Evolutionary conservation across 2,797 vertebrate species (phyloP), one percentile per base, ranked within the genome.

Genomic region (Catostomus latipinnis): DNA sequence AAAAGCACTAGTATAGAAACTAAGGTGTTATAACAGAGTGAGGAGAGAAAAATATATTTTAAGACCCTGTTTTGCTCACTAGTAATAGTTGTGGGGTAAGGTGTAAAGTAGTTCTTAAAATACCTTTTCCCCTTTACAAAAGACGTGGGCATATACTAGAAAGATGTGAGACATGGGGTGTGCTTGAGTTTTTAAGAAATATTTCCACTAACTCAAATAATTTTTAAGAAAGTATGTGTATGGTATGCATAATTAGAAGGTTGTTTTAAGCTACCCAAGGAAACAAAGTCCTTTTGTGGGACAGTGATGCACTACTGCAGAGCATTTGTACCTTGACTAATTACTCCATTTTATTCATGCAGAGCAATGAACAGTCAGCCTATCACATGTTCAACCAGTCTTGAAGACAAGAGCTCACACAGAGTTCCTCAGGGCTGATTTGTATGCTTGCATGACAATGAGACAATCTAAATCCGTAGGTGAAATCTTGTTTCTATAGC

Each of bases 1-100:
- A 34, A 34, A 34, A 67, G 14, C 34, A 63, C 74, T 67, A 57
- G 53, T 45, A 56, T 82, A 71, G 83, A 75, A 82, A 76, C 72
- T 43, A 45, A 78, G 78, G 68, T 81, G 81, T 81, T 54, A 78
- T 66, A 53, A 60, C 73, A 65, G 16, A 14, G 18, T 34, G 16
- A 34, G 34, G 34, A 34, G 34, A 34, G 34, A 18, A 54, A 46
- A 68, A 49, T 46, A 9, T 60, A 4, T 14, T 10, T 43, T 56
- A 14, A 22, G 69, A 57, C 61, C 62, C 62, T 46, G 12, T 65
- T 65, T 65, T 68, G 14, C 43, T 61, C 18, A 49, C 7, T 72
- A 18, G 43, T 66, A n/a, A 71, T 34, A 18, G n/a, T 54, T 14
- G 62, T 66, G 61, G 70, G 78, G 67, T 66, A 52, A 58, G 22